Base-by-base conservation (phyloP, 2,797 vertebrate species). In the Hoplostethus atlanticus region DNA sequence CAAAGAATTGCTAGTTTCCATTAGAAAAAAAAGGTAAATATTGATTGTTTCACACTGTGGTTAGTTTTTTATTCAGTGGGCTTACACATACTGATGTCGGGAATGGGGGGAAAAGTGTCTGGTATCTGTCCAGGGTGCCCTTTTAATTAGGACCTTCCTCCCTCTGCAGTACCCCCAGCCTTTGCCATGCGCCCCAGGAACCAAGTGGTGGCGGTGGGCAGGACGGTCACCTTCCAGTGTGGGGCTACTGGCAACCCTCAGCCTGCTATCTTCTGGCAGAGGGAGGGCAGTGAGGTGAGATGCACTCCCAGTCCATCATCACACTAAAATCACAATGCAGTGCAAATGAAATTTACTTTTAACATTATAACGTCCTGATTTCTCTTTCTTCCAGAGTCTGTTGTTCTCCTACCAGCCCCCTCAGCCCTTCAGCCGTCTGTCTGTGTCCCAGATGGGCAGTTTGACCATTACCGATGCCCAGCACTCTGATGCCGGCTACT, bases 261-360 rank as follows among this genome's bases (percentile, higher is more conserved):
- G 83, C 97, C 97, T 16, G 97, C 97, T 75, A 98, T 99, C 89
- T 99, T 99, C 93, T 99, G 97, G 97, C 90, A 97, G 89, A 95
- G 95, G 90, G 97, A 99, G 77, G 97, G 97, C 73, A 98, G 97
- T 58, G 96, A 97, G 96, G 97, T 99, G 96, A 92, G 83, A 72
- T n/a, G 42, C 44, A 76, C 75, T 68, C 71, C 65, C 25, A 63
- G 53, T 59, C 73, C 79, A 73, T 79, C 75, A 74, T 84, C 74
- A 58, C 67, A 31, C 75, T 64, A 2, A 66, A 87, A 81, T 76
- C 57, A 70, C 68, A 1, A 3, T 72, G 67, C 36, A 28, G 53
- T 56, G 46, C 61, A 69, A 84, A 74, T 72, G 47, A 56, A 68
- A 2, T 21, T 21, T 25, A 10, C 38, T 40, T n/a, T 17, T 28